Evolutionary conservation across 2,113 vertebrate genomes (phyloP).

Genomic region (Anguilla japonica): DNA sequence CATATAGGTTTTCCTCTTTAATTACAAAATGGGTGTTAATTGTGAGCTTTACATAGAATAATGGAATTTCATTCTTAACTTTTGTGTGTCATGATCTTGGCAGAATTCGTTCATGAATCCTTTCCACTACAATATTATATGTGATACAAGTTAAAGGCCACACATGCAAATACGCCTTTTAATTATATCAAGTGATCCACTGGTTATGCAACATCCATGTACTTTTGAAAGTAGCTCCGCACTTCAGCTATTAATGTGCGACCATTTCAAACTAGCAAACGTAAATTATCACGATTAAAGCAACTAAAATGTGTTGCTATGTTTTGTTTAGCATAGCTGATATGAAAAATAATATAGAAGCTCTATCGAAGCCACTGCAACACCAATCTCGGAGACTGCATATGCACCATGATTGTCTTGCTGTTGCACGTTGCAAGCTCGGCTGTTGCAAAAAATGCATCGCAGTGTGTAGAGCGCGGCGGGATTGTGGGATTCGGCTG

Average conservation of each 20-base stretch:
- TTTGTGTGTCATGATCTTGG: not conserved
- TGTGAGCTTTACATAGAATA: not conserved
- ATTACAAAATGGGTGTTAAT: not conserved
- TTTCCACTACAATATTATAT: not conserved
- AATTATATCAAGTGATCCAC: not conserved
- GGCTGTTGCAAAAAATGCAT: constrained; percentile 40
- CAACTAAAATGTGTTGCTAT: not conserved
- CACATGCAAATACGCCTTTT: not conserved
- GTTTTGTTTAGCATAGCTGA: not conserved
- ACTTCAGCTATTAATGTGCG: not conserved
- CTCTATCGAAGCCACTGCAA: not conserved
- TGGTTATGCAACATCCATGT: constrained; percentile 1
- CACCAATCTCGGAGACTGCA: not conserved
- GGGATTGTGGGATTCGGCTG: constrained; percentile 49
- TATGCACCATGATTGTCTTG: not conserved
- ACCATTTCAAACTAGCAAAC: not conserved
- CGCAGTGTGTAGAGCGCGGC: constrained; percentile 54
- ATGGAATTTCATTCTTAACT: not conserved
- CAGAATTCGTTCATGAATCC: not conserved
- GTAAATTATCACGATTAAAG: not conserved
- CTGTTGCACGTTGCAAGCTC: constrained; percentile 19
- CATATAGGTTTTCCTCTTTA: not conserved
- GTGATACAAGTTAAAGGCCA: not conserved
- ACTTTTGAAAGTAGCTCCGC: not conserved
- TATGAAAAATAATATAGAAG: not conserved